Evolutionary conservation across 2,113 vertebrate genomes (phyloP).

Genomic region (Eidolon helvum): DNA sequence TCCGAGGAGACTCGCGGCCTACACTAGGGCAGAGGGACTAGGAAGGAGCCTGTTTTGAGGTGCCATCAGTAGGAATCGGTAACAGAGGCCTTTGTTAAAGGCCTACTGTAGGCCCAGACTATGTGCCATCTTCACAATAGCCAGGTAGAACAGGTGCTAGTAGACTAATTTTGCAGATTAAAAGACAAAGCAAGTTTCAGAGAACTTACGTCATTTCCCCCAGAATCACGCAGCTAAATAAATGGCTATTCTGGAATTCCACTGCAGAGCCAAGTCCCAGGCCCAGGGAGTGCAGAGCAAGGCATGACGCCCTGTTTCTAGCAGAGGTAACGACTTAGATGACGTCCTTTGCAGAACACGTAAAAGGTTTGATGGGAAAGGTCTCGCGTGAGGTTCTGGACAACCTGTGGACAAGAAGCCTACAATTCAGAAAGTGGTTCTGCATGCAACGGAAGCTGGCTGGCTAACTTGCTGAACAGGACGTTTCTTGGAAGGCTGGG

Average conservation of each 20-base stretch:
- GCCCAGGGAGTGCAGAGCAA: background rate
- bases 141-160: background rate
- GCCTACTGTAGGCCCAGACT: background rate
- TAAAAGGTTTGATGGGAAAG: background rate
- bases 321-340: background rate
- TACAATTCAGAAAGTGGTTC: background rate
- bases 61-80: background rate
- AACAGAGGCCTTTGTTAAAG: background rate
- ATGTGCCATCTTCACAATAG: background rate
- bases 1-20: background rate
- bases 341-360: background rate
- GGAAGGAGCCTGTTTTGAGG: background rate
- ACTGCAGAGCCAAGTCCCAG: background rate
- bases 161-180: background rate
- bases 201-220: background rate
- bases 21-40: background rate
- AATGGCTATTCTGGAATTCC: background rate
- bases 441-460: background rate
- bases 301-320: background rate
- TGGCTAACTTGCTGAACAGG: background rate
- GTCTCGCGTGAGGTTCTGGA: background rate
- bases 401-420: background rate
- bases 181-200: background rate
- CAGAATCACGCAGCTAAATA: background rate
- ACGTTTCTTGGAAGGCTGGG: background rate